Evolutionary conservation across 1,140 invertebrate genomes (phyloP), one percentile per base, ranked within the genome.

Genomic region (Varroa destructor): DNA sequence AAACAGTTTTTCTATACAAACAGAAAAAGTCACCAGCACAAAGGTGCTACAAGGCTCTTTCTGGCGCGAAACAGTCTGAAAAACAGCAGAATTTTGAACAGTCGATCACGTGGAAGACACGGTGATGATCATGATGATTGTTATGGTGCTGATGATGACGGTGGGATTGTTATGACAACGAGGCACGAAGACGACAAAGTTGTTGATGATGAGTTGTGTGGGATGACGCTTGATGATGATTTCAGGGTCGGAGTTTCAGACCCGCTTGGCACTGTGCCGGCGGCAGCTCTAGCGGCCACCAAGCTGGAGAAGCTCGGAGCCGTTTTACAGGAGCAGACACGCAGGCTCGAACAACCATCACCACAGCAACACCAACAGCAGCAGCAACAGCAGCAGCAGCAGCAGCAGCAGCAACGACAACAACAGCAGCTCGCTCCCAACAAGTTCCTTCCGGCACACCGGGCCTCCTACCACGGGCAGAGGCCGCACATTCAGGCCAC

Each of bases 391-490:
- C 55, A 56, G n/a, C 10, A 56, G n/a, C 55, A 58, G 46, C 12
- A 67, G 40, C 61, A 25, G 40, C 61, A 67, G 40, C 61, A 67
- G 8, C 37, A 67, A 43, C 61, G 12, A 43, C 61, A 67, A 67
- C 61, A 67, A 40, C 61, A 67, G 40, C 40, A 67, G 12, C 61
- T 67, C 56, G 40, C 71, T 57, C 56, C 54, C 42, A 43, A 57
- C 43, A 67, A 78, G 73, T 75, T 71, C 56, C 73, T 73, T 73
- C 80, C 83, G 80, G 79, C 79, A 75, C 85, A 86, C 77, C 82
- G 85, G 79, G 85, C 86, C 79, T 86, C 85, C 75, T 87, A 85
- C 79, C 86, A 86, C 79, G 86, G 86, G 80, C 83, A 85, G 85
- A 84, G 73, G n/a, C 56, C 70, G 12, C 55, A 67, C 46, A 37